phyloP scores from a whole-genome alignment of 2,888 invertebrate species.

The Lymantria monacha region DNA sequence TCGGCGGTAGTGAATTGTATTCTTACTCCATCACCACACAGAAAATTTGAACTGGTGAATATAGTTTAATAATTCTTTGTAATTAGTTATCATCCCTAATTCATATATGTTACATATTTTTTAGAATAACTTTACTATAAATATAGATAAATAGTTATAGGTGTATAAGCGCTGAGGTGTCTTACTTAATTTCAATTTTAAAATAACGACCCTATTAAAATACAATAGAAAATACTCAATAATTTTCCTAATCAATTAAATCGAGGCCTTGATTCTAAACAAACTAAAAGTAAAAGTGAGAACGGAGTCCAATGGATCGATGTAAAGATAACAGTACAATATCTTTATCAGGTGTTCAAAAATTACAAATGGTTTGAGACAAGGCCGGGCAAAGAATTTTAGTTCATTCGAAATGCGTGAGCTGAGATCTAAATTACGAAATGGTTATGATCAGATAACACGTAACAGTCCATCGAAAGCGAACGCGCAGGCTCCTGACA shows the following conservation, averaged over 20 bases:
- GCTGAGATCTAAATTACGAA: constrained; percentile 61
- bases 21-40: too few relatives aligned
- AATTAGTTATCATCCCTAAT: too few relatives aligned
- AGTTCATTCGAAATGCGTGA: constrained; percentile 55
- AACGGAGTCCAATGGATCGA: constrained; percentile 30
- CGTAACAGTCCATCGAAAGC: constrained; percentile 54
- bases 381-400: constrained; percentile 62
- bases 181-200: too few relatives aligned
- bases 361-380: constrained; percentile 57
- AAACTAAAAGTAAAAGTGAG: constrained; percentile 48
- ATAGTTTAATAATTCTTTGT: too few relatives aligned
- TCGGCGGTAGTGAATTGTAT: too few relatives aligned
- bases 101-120: too few relatives aligned
- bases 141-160: too few relatives aligned
- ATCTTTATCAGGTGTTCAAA: constrained; percentile 58
- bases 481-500: constrained; percentile 51
- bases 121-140: too few relatives aligned
- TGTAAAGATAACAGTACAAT: constrained; percentile 46
- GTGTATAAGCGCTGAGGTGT: too few relatives aligned
- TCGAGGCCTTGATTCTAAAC: constrained; percentile 31
- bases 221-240: background rate
- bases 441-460: constrained; percentile 67
- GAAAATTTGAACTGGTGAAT: too few relatives aligned
- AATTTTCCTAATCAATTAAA: constrained; percentile 13
- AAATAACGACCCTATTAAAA: too few relatives aligned